Base-by-base conservation (phyloP, 37 sponge, comb jelly and placozoan genomes). In the Haliclona indistincta region DNA sequence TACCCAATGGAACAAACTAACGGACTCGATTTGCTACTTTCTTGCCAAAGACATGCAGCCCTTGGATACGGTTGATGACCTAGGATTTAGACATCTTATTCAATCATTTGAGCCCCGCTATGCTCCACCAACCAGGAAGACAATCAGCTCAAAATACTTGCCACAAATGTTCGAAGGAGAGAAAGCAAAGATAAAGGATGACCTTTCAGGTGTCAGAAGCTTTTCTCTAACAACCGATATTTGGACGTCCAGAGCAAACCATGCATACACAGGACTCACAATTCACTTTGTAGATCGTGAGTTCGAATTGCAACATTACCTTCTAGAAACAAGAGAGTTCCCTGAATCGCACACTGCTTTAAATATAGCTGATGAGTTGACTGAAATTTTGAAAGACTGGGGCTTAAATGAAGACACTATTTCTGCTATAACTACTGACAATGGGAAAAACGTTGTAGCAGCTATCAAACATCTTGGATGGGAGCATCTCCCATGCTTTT, bases 31-130 rank as follows among this genome's bases (percentile, higher is more conserved):
- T 3, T 77, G 81, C 71, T 56, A 80, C 22, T 70, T 60, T 37
- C 37, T 82, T 32, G 75, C 67, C 4, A 74, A 74, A 44, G 74
- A 62, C 68, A 62, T 82, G 68, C 74, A 52, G 64, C 83, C 83
- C 25, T 47, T 39, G 3, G 63, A 58, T 54, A 64, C 68, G 4
- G 67, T 74, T 5, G 63, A 82, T 67, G 81, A 75, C 51, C 2
- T 2, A 20, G 81, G 81, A 13, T 72, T 79, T 79, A 32, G 29
- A n/a, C 55, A 72, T n/a, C 45, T 79, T 74, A 6, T 71, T n/a
- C 30, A 47, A 2, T 10, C 58, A 2, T 32, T 79, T 54, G 60
- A 71, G 26, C 81, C 71, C 17, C 70, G 81, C 15, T 79, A 73
- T 43, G 11, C 19, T 15, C 38, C 61, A 51, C 70, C 81, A 30